Evolutionary conservation across 2,888 invertebrate species (phyloP).

Genomic region (Eustalomyia histrio): DNA sequence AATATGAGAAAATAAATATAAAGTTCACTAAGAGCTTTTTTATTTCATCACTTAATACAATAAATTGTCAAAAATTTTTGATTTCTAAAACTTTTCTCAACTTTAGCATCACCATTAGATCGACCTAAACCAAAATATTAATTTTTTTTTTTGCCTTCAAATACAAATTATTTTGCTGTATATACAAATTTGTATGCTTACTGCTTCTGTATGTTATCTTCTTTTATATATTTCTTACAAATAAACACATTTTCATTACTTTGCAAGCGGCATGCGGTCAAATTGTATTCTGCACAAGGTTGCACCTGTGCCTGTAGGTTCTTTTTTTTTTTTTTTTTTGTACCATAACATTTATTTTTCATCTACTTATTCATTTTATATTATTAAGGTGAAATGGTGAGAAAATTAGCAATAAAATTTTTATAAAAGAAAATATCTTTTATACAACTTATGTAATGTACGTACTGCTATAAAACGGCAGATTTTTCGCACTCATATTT

Average conservation of each 20-base stretch:
- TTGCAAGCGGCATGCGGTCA: conserved; percentile 61
- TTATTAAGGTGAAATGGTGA: conserved; percentile 60
- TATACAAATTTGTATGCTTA: no score
- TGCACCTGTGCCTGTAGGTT: conserved; percentile 66
- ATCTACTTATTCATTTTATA: conserved; percentile 29
- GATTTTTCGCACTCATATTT: conserved; percentile 12
- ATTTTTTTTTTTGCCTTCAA: no score
- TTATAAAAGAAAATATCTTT: not conserved
- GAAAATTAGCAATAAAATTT: conserved; percentile 61
- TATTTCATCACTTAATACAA: no score
- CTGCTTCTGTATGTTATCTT: no score
- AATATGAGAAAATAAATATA: no score
- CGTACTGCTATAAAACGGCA: conserved; percentile 20
- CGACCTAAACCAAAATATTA: no score
- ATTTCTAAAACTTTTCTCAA: no score
- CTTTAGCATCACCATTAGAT: no score
- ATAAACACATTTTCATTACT: conserved; percentile 14
- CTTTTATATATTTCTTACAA: not conserved
- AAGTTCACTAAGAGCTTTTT: no score
- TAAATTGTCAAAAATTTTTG: no score
- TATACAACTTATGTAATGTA: conserved; percentile 15
- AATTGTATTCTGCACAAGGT: conserved; percentile 57
- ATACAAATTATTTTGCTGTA: no score
- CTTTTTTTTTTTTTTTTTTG: conserved; percentile 18
- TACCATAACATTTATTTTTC: conserved; percentile 1